Base-by-base conservation (phyloP, 2,888 invertebrate genomes). In the Pomacea canaliculata region DNA sequence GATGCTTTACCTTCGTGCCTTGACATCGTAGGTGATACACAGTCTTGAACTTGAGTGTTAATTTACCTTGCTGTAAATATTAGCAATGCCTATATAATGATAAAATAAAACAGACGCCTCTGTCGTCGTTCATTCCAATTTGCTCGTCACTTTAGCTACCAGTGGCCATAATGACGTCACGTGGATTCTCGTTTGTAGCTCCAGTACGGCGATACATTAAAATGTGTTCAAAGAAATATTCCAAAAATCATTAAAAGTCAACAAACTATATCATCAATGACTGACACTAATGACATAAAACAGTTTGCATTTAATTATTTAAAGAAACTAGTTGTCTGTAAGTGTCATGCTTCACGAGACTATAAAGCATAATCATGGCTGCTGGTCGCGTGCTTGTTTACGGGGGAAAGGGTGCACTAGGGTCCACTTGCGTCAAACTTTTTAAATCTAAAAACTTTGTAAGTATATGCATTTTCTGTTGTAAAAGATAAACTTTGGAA, bases 321-420 rank as follows among this genome's bases (percentile, higher is more conserved):
- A 10, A 7, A 56, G 8, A 13, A 56, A 56, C 0, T 10, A 56
- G 10, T 10, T 56, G 51, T 7, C 51, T 7, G 7, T 4, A 56
- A 56, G 51, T 56, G 51, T 16, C 16, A 7, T 13, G 16, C 1
- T 56, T 56, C 51, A 56, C 51, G 51, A 56, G 51, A 56, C 51
- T 56, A 7, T 4, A 56, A 56, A 7, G 51, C 1, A 56, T 8
- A 56, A 56, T 7, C 8, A 56, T 27, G 27, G 82, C 80, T 80
- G 78, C 80, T 70, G 84, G 85, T 66, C 83, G 91, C 83, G 91
- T 98, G 81, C 92, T 99, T 79, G 94, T 99, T 84, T 99, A 99
- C 91, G 99, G 99, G 78, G 99, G 99, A 65, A 95, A 95, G 91
- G 99, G 99, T 79, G 99, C 99, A 70, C 93, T 99, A 74, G 99